Conservation (phyloP, 2,113 vertebrate genomes). For the Sprattus sprattus region DNA sequence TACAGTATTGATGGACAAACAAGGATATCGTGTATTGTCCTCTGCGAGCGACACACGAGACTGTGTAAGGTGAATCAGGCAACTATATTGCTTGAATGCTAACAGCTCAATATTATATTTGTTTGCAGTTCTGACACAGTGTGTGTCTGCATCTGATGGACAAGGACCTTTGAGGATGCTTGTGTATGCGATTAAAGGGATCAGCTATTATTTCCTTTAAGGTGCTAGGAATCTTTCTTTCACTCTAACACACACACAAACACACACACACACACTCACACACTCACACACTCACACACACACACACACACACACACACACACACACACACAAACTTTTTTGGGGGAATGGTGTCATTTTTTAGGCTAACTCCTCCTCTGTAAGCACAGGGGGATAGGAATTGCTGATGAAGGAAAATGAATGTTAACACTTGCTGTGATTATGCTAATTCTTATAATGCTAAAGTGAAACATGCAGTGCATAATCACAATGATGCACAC, state of each 20-base stretch:
- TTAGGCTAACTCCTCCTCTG: background rate
- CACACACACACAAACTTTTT: background rate
- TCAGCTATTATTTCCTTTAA: background rate
- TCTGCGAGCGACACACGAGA: background rate
- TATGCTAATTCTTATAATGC: background rate
- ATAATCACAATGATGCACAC: background rate
- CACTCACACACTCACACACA: no score
- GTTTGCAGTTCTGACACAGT: background rate
- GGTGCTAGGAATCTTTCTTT: background rate
- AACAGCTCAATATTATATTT: background rate
- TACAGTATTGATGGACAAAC: background rate
- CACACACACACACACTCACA: constrained; percentile 16
- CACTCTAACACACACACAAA: background rate
- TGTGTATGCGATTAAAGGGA: background rate
- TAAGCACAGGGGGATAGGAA: background rate
- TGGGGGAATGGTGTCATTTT: background rate
- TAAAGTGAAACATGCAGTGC: background rate
- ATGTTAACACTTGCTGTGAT: background rate
- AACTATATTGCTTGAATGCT: background rate
- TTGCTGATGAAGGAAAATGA: constrained; percentile 1
- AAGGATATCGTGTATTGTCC: background rate
- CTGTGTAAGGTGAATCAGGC: background rate
- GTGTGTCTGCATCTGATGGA: background rate
- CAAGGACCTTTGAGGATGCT: background rate
- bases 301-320: constrained; percentile 20